Evolutionary conservation across 2,888 invertebrate genomes (phyloP).

Genomic region (Drosophila buzzatii): DNA sequence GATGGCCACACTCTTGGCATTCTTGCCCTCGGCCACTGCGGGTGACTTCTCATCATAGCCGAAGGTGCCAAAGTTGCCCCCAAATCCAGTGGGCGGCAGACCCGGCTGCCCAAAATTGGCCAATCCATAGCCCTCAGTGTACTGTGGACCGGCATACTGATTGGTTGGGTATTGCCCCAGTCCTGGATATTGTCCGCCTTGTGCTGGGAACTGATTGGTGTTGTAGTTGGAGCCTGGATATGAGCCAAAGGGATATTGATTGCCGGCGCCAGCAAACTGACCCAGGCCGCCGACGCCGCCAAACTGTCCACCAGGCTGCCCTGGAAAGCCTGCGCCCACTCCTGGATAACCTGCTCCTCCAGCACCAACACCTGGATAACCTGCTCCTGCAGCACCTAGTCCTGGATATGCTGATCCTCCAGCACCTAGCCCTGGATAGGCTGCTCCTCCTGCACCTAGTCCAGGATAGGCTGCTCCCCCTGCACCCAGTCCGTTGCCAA

Average conservation of each 20-base stretch:
- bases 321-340: conserved; percentile 7
- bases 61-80: conserved; percentile 43
- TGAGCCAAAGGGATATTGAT: conserved; percentile 42
- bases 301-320: conserved; percentile 36
- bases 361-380: conserved; percentile 6
- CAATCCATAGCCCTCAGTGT: conserved; percentile 79
- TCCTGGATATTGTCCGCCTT: conserved; percentile 60
- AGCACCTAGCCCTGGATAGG: conserved; percentile 7
- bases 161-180: conserved; percentile 53
- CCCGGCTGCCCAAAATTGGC: conserved; percentile 51
- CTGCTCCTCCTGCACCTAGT: conserved; percentile 3
- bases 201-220: conserved; percentile 36
- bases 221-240: conserved; percentile 47
- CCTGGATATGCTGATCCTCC: conserved; percentile 41
- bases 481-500: conserved; percentile 1
- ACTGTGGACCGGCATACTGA: conserved; percentile 64
- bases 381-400: conserved; percentile 3
- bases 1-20: conserved; percentile 53
- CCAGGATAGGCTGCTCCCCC: conserved; percentile 41
- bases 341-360: conserved; percentile 13
- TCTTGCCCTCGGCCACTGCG: conserved; percentile 69
- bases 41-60: conserved; percentile 72
- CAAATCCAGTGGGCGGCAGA: conserved; percentile 39
- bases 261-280: conserved; percentile 33
- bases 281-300: conserved; percentile 34